Conservation (phyloP, 2,888 invertebrate species). For the Apamea crenata region DNA sequence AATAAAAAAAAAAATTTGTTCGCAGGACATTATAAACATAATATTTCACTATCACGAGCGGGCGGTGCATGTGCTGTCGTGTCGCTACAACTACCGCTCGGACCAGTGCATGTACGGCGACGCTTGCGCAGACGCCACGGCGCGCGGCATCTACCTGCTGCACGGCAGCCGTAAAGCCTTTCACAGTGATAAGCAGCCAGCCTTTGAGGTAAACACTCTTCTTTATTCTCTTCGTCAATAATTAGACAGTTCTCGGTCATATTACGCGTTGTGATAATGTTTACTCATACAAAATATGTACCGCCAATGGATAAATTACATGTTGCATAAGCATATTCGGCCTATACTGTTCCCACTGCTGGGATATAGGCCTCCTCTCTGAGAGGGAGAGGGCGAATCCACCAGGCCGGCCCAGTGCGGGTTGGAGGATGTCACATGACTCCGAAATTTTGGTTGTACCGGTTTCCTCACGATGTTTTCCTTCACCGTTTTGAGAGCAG, state of each 20-base stretch:
- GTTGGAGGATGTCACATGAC: neutral
- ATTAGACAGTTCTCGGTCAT: neutral
- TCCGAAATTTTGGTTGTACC: neutral
- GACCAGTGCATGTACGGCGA: conserved; percentile 99
- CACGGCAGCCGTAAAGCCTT: conserved; percentile 97
- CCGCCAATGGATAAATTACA: conserved; percentile 5
- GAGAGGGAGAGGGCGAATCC: neutral
- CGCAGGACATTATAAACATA: conserved; percentile 97
- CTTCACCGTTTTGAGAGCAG: neutral
- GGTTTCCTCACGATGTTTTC: no score
- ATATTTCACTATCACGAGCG: conserved; percentile 95
- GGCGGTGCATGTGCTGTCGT: conserved; percentile 94
- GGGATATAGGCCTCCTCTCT: neutral
- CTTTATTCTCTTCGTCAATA: neutral
- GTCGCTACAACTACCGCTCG: conserved; percentile 97
- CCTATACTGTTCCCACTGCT: neutral
- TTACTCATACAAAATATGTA: neutral
- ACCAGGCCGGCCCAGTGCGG: neutral
- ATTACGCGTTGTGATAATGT: neutral
- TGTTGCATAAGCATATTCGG: neutral
- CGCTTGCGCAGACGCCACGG: conserved; percentile 94
- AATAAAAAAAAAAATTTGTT: neutral
- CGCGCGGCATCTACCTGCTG: conserved; percentile 94
- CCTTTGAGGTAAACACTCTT: conserved; percentile 91
- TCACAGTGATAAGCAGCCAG: conserved; percentile 96